A percentile compares a stretch with the other conserved stretches of the same genome.
Conservation (phyloP, 2,888 invertebrate genomes). For the Microctonus aethiopoides region DNA sequence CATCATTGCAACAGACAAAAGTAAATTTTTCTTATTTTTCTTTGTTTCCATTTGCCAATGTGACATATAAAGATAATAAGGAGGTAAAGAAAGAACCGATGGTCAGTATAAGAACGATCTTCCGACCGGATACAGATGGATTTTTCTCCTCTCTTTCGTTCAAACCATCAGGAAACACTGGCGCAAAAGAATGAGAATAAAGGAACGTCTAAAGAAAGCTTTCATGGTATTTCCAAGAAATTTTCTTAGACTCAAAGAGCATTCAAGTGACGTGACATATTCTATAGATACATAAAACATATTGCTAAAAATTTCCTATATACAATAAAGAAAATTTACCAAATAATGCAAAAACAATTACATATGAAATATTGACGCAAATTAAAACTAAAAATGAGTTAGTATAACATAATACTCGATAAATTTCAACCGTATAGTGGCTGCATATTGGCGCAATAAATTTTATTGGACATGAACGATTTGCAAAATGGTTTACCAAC, state of each 20-base stretch:
- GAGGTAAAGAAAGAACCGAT: not conserved
- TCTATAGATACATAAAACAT: not conserved
- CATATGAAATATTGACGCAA: not conserved
- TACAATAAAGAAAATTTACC: not conserved
- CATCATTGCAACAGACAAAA: not conserved
- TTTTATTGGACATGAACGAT: not conserved
- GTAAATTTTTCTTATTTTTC: not conserved
- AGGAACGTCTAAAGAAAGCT: not conserved
- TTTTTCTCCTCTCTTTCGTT: not conserved
- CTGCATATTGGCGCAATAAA: not conserved
- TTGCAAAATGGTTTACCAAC: not conserved
- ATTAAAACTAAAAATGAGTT: no score
- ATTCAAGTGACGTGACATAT: not conserved
- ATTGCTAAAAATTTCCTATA: not conserved
- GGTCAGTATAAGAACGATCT: constrained; percentile 3
- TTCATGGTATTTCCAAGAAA: constrained; percentile 1
- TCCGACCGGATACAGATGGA: constrained; percentile 7
- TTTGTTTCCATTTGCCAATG: not conserved
- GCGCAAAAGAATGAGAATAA: not conserved
- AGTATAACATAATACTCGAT: no score
- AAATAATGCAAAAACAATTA: not conserved
- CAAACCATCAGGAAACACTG: not conserved
- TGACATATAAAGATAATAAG: constrained; percentile 9
- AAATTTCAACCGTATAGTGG: no score
- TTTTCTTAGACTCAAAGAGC: not conserved